Evolutionary conservation across 1,140 invertebrate species (phyloP).

Genomic region (Heliconius himera): DNA sequence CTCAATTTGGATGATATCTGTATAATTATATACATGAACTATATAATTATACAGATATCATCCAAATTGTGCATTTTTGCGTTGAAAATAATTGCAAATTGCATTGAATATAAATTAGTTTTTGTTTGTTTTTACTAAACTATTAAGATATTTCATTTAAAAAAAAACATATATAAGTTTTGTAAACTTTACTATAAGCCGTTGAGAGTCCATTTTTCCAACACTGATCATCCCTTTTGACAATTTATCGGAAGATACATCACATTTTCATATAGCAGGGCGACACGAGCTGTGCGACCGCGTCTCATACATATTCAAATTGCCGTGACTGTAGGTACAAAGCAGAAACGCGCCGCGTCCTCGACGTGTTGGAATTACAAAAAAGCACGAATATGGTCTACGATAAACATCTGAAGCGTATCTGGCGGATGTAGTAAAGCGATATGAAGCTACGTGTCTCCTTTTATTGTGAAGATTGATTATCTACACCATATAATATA

Average conservation of each 20-base stretch:
- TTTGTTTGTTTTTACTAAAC: too few species aligned
- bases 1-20: too few species aligned
- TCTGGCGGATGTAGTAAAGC: conserved; percentile 22
- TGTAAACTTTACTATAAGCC: conserved; percentile 31
- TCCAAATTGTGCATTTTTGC: too few species aligned
- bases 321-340: conserved; percentile 62
- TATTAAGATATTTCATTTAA: not conserved
- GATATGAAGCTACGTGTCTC: conserved; percentile 6
- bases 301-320: conserved; percentile 79
- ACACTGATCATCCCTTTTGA: conserved; percentile 75
- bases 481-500: not conserved
- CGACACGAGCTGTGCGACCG: conserved; percentile 62
- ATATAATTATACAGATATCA: too few species aligned
- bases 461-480: not conserved
- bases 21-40: too few species aligned
- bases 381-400: conserved; percentile 63
- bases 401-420: conserved; percentile 67
- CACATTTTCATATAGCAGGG: conserved; percentile 76
- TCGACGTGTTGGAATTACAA: conserved; percentile 76
- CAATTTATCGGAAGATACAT: conserved; percentile 79
- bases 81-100: too few species aligned
- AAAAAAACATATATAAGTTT: not conserved
- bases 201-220: conserved; percentile 66
- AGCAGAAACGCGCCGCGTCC: conserved; percentile 69
- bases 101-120: too few species aligned